phyloP scores from a whole-genome alignment of 2,113 vertebrate genomes.

The Zosterops pallidus region DNA sequence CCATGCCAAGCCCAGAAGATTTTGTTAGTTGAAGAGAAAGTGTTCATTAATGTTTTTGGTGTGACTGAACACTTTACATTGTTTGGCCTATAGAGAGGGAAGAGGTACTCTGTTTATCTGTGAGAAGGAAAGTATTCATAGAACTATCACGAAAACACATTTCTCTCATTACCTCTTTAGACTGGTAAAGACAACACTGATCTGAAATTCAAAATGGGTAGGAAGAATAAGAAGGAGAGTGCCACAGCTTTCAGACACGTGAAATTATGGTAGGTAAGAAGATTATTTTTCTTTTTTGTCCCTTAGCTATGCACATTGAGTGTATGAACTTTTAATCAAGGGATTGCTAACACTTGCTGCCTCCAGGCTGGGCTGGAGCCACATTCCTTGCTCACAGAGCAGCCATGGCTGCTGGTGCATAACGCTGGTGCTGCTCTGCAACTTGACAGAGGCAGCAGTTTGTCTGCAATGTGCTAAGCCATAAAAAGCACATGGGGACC shows the following conservation, averaged over 20 bases:
- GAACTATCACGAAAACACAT: neutral
- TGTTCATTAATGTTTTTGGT: neutral
- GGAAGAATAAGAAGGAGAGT: neutral
- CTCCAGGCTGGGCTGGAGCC: neutral
- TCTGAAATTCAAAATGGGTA: neutral
- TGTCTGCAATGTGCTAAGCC: neutral
- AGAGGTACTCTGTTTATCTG: neutral
- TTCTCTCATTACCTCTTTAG: neutral
- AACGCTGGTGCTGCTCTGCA: neutral
- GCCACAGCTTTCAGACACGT: neutral
- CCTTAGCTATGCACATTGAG: fast-evolving
- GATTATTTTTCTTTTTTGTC: neutral
- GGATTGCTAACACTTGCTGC: fast-evolving
- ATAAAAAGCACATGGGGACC: neutral
- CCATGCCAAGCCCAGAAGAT: neutral
- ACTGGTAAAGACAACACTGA: neutral
- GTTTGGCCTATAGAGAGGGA: neutral
- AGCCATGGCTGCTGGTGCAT: neutral
- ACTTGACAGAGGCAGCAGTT: neutral
- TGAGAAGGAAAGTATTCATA: neutral
- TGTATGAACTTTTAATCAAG: neutral
- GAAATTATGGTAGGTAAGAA: neutral
- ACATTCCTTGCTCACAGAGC: neutral
- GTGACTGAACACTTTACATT: neutral
- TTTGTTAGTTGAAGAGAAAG: neutral